Base-by-base conservation (phyloP, 1,140 invertebrate genomes). In the Panonychus citri region DNA sequence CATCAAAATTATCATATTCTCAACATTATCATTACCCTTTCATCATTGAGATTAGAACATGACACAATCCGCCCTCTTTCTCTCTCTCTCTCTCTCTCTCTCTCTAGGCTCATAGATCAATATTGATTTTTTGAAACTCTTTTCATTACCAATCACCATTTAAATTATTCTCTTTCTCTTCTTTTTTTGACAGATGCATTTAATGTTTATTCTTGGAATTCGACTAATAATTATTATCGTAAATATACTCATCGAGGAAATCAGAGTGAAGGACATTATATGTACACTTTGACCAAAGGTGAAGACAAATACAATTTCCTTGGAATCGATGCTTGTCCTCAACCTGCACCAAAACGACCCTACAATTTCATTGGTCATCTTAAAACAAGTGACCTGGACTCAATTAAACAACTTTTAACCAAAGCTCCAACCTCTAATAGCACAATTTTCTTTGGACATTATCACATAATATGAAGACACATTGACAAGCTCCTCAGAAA, bases 361-460 rank as follows among this genome's bases (percentile, higher is more conserved):
- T 91, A 90, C 65, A 93, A 93, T 75, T 93, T 93, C 69, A 79
- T 93, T 67, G 89, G 88, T 24, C 75, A 78, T 40, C 62, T 81
- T 37, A 75, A 76, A 64, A 71, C 76, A 50, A 69, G 70, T 60
- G 61, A 57, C 43, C 40, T 63, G 15, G 30, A 53, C 48, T 19
- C 15, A 24, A 42, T 60, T 3, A 37, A 39, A 53, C 12, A 53
- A 42, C 57, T 59, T 12, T 39, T 25, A 54, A 15, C 24, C 25
- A 46, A 49, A 27, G 26, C 40, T 37, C 15, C 17, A 1, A 51
- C 57, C 21, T 27, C 37, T 51, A 62, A 48, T 37, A 25, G 21
- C 13, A 80, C 79, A 17, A 71, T 88, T 58, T 85, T 81, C 77
- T 93, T 91, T 74, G 87, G 87, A 25, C 89, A 94, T 69, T 93